These are phyloP conservation scores for Ceratoteleas bidentatus DNA, from an alignment of 1,140 invertebrate genomes.

Conservation along the genomic window DNA sequence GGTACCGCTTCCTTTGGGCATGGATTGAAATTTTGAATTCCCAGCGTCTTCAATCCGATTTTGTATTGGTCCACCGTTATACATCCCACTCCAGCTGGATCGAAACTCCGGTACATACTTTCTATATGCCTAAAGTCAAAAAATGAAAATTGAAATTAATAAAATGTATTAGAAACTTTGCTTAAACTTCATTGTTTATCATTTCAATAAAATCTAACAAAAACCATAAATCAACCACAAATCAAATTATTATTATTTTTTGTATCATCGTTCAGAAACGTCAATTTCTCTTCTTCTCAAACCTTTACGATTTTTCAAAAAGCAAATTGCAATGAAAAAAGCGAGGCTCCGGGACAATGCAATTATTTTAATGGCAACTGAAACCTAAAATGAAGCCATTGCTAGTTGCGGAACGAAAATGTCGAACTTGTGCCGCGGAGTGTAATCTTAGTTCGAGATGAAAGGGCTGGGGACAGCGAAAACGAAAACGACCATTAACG, in stretches of 20 bases:
- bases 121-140: conserved; percentile 72
- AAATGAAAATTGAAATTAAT: conserved; percentile 28
- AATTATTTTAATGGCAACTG: conserved; percentile 39
- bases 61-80: conserved; percentile 73
- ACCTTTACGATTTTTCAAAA: not conserved
- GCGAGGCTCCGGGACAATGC: not conserved
- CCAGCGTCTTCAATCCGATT: conserved; percentile 71
- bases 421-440: conserved; percentile 43
- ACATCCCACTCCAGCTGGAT: conserved; percentile 63
- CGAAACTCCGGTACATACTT: conserved; percentile 73
- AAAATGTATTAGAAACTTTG: conserved; percentile 27
- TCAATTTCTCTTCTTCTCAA: not conserved
- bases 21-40: conserved; percentile 64
- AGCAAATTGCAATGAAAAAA: conserved; percentile 16
- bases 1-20: conserved; percentile 63
- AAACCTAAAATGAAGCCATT: conserved; percentile 46
- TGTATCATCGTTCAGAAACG: too few species aligned
- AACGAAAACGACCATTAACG: conserved; percentile 38
- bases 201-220: not conserved
- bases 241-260: not conserved
- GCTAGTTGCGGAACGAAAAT: conserved; percentile 59
- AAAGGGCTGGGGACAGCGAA: conserved; percentile 37
- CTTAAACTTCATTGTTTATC: conserved; percentile 42
- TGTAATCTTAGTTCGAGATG: conserved; percentile 52
- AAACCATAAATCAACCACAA: too few species aligned